Evolutionary conservation across 2,113 vertebrate genomes (phyloP), one percentile per base, ranked within the genome.

Genomic region (Gadus macrocephalus): DNA sequence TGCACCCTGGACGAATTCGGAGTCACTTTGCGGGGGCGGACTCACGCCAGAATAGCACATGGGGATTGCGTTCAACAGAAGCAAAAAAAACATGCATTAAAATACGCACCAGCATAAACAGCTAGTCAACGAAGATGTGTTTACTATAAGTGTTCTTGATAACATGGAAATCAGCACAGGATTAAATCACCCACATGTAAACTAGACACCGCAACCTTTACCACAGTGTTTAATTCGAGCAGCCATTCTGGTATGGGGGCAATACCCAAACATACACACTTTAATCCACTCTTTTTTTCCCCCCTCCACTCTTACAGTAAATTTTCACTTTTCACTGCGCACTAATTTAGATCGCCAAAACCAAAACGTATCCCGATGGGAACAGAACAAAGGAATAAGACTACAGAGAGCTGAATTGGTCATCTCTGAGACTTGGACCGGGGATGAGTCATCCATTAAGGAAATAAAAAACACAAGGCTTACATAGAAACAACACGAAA

Each of bases 251-350:
- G 85, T 88, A 87, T 14, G 42, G 12, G 72, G 62, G 69, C 71
- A 84, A 90, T 84, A 87, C 82, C 80, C 85, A 85, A 75, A 82
- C 83, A 84, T 78, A 78, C 75, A 79, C 70, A 14, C 65, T 71
- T 81, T 55, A 56, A 79, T 85, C 78, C 77, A 82, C 53, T 64
- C 58, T 72, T 25, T 25, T 61, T 72, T 25, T 25, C 25, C 25
- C 25, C 25, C 25, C 25, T 25, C 25, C 72, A 81, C 53, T 75
- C 83, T 83, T 69, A 82, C 75, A 78, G 72, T 49, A 75, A 76
- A 73, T 78, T 80, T 84, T 68, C 78, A 77, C 74, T 77, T 49
- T 77, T 49, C 77, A 83, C 38, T 62, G 61, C 59, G 62, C 71
- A 68, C 67, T 88, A 76, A 82, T 86, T 88, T 87, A 87, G 74